A percentile compares a stretch with the other conserved stretches of the same genome.
phyloP scores from a whole-genome alignment of 1,140 invertebrate genomes.

The Ceratina japonica region DNA sequence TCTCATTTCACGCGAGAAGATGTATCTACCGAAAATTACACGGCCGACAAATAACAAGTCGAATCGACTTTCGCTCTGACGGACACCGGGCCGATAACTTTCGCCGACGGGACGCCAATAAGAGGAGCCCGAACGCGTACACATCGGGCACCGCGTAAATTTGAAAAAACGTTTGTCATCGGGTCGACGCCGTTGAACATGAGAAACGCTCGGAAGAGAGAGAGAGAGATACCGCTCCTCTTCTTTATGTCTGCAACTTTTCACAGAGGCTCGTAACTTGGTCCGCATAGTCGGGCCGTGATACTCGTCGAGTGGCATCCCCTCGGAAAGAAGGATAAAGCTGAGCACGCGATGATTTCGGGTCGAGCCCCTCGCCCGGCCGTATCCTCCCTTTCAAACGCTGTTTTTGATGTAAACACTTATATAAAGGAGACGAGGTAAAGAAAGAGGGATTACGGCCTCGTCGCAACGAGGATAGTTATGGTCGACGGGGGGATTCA shows the following conservation, averaged over 20 bases:
- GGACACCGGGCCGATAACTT: background rate
- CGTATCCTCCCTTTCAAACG: background rate
- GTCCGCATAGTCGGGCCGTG: background rate
- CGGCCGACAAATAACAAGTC: background rate
- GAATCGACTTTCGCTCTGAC: constrained; percentile 10
- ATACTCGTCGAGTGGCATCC: constrained; percentile 28
- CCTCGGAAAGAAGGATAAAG: background rate
- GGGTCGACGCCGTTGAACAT: constrained; percentile 25
- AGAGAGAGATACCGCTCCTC: constrained; percentile 4
- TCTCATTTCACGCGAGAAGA: too few relatives aligned
- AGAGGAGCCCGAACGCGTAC: background rate
- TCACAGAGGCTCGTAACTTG: constrained; percentile 33
- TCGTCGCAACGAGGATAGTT: too few relatives aligned
- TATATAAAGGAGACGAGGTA: background rate
- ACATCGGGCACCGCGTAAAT: constrained; percentile 30
- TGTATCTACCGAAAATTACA: background rate
- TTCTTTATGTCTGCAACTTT: constrained; percentile 42
- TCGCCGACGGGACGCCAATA: constrained; percentile 1
- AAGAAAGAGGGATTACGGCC: too few relatives aligned
- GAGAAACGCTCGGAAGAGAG: constrained; percentile 23
- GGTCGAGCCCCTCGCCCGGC: background rate
- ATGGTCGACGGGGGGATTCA: background rate
- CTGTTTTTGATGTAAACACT: constrained; percentile 12
- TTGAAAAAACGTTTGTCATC: constrained; percentile 36
- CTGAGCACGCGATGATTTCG: background rate